These are phyloP conservation scores for Lasioglossum vierecki DNA, from an alignment of 2,888 invertebrate genomes.

Conservation along the genomic window DNA sequence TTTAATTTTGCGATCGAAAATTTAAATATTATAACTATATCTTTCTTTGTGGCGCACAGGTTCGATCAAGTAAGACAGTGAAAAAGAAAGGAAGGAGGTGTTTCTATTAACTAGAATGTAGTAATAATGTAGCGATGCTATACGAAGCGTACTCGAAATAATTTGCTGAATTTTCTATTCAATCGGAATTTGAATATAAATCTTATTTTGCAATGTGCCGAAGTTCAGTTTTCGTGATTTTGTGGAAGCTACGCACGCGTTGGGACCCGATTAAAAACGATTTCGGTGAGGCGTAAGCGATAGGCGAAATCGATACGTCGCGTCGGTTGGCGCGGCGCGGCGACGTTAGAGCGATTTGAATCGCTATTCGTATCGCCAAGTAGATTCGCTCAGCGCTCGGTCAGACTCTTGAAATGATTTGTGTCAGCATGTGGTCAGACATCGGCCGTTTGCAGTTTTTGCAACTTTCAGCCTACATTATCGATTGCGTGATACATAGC, in stretches of 20 bases:
- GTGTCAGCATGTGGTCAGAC: constrained; percentile 36
- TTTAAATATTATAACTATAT: too few species aligned
- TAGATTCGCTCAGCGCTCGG: constrained; percentile 20
- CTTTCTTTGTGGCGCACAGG: too few species aligned
- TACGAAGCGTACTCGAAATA: too few species aligned
- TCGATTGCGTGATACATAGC: constrained; percentile 35
- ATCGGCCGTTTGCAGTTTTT: constrained; percentile 1
- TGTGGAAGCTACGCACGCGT: not conserved
- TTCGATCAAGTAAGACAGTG: too few species aligned
- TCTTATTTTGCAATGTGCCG: not conserved
- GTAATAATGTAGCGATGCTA: too few species aligned
- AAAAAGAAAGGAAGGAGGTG: too few species aligned
- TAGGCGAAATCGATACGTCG: not conserved
- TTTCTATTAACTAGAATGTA: too few species aligned
- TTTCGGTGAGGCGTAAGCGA: not conserved
- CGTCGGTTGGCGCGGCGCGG: not conserved
- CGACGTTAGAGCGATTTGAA: constrained; percentile 2
- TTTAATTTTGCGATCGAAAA: too few species aligned
- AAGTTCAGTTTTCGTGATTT: not conserved
- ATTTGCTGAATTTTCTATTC: too few species aligned
- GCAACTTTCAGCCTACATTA: constrained; percentile 13
- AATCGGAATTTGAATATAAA: not conserved
- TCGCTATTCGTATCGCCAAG: not conserved
- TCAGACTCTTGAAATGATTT: constrained; percentile 37
- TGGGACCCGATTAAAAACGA: not conserved